A percentile compares a stretch with the other conserved stretches of the same genome.
Conservation (phyloP, 2,797 vertebrate species). For the Hydrolagus colliei region DNA sequence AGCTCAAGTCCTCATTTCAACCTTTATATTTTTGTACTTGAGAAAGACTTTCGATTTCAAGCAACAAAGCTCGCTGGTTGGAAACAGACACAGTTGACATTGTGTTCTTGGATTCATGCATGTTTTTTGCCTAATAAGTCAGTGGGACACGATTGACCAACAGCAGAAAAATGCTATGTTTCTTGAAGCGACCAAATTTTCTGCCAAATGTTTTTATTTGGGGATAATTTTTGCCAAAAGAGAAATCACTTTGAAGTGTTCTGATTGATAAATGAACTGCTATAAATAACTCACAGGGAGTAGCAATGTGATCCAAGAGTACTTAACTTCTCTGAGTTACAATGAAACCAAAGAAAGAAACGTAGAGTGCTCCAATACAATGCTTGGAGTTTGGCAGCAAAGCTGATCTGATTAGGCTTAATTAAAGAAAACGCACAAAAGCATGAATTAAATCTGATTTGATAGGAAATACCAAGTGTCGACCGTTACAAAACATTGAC, state of each 20-base stretch:
- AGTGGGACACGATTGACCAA: constrained; percentile 20
- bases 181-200: background rate
- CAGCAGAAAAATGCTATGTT: constrained; percentile 23
- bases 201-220: constrained; percentile 46
- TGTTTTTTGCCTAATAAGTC: constrained; percentile 10
- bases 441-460: constrained; percentile 5
- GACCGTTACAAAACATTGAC: background rate
- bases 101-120: background rate
- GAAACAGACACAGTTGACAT: background rate
- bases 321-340: background rate
- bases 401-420: constrained; percentile 2
- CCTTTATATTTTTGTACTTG: background rate
- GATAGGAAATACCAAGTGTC: background rate
- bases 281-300: constrained; percentile 60
- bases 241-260: constrained; percentile 64
- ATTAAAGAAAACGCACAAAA: background rate
- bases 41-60: no score
- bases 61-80: background rate
- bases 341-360: constrained; percentile 3
- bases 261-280: constrained; percentile 61
- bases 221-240: constrained; percentile 55
- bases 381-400: background rate
- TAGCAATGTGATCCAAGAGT: constrained; percentile 51
- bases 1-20: no score
- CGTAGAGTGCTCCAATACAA: background rate